Evolutionary conservation across 2,113 vertebrate species (phyloP).

Genomic region (Manacus vitellinus): DNA sequence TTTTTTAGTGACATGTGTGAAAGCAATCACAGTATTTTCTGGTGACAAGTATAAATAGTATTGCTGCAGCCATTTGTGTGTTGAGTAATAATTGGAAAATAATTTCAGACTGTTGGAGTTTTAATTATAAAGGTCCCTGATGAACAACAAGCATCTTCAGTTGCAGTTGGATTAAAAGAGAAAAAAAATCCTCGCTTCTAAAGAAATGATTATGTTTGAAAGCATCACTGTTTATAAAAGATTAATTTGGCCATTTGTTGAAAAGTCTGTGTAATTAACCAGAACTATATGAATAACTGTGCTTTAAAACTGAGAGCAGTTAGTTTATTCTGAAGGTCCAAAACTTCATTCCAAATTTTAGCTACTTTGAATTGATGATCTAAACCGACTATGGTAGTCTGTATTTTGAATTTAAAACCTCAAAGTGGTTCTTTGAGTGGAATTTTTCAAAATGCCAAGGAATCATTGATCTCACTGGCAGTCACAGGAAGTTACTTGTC

Average conservation of each 20-base stretch:
- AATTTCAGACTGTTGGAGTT: slow-evolving; percentile 12
- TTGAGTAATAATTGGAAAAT: slow-evolving; percentile 34
- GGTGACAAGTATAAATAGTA: background rate
- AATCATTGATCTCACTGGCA: background rate
- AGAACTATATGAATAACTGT: background rate
- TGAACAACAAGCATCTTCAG: background rate
- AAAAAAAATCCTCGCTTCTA: background rate
- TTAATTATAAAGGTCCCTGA: slow-evolving; percentile 11
- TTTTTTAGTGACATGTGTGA: background rate
- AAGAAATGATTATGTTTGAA: background rate
- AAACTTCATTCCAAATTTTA: background rate
- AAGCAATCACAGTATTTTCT: slow-evolving; percentile 2
- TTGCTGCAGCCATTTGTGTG: background rate
- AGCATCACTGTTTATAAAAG: background rate
- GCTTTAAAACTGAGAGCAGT: background rate
- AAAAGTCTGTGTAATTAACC: background rate
- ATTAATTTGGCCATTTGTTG: background rate
- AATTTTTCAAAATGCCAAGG: background rate
- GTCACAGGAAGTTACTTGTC: background rate
- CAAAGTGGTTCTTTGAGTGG: background rate
- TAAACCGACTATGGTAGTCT: background rate
- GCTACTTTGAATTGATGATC: background rate
- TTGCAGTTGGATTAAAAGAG: background rate
- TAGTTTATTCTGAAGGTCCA: background rate
- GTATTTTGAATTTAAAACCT: background rate